Evolutionary conservation across 2,888 invertebrate species (phyloP).

Genomic region (Drosophila putrida): DNA sequence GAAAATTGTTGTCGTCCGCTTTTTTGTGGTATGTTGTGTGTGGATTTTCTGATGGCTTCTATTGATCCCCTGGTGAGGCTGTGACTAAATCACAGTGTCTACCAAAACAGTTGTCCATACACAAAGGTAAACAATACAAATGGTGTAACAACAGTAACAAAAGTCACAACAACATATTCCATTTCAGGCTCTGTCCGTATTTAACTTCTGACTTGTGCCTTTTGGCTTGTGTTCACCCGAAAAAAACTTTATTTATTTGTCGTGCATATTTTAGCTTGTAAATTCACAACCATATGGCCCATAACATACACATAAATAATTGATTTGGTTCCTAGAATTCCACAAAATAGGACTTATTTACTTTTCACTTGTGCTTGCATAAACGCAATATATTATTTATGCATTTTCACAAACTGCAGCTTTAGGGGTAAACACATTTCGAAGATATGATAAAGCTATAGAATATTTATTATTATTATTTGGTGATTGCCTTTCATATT

Average conservation of each 20-base stretch:
- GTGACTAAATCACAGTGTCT: conserved; percentile 41
- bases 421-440: conserved; percentile 4
- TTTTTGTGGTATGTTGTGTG: conserved; percentile 23
- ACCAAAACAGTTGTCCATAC: conserved; percentile 28
- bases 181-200: conserved; percentile 5
- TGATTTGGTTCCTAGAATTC: conserved; percentile 31
- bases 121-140: conserved; percentile 60
- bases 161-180: neutral
- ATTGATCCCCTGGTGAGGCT: conserved; percentile 33
- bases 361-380: conserved; percentile 25
- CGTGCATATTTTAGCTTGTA: conserved; percentile 54
- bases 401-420: conserved; percentile 1
- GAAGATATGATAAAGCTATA: conserved; percentile 2
- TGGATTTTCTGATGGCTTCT: conserved; percentile 12
- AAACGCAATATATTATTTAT: conserved; percentile 16
- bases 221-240: conserved; percentile 14
- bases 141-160: conserved; percentile 15
- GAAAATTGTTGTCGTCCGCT: conserved; percentile 51
- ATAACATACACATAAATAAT: conserved; percentile 57
- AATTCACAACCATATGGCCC: conserved; percentile 27
- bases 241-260: conserved; percentile 48
- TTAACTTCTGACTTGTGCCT: conserved; percentile 50
- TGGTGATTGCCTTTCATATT: neutral
- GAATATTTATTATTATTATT: neutral
- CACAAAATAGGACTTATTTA: conserved; percentile 19